These are phyloP conservation scores for Ictalurus punctatus DNA, from an alignment of 2,113 vertebrate species.

Conservation along the genomic window DNA sequence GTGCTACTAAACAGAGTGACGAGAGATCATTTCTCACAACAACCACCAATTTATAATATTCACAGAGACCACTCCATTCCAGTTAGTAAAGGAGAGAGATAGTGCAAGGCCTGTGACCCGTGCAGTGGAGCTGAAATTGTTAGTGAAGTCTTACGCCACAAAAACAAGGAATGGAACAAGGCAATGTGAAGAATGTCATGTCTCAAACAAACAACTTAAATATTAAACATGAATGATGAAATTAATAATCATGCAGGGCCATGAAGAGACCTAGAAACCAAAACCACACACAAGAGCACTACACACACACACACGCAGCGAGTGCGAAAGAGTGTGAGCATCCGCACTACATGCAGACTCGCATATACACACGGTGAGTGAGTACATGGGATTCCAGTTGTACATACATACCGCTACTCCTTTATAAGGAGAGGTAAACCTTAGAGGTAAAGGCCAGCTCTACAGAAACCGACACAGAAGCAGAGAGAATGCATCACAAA, in stretches of 20 bases:
- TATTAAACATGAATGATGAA: background rate
- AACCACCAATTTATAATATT: background rate
- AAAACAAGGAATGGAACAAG: background rate
- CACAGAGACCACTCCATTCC: background rate
- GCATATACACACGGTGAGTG: conserved; percentile 24
- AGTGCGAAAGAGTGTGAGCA: conserved; percentile 36
- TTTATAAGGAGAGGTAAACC: conserved; percentile 90
- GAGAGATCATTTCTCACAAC: background rate
- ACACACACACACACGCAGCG: conserved; percentile 32
- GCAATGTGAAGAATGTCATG: background rate
- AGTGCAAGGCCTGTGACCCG: background rate
- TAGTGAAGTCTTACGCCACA: background rate
- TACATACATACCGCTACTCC: conserved; percentile 89
- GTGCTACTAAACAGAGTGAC: background rate
- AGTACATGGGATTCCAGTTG: conserved; percentile 30
- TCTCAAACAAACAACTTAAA: background rate
- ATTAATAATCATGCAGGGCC: conserved; percentile 48
- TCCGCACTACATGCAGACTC: conserved; percentile 64
- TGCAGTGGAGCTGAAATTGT: conserved; percentile 9
- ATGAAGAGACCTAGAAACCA: conserved; percentile 32
- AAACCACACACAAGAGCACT: conserved; percentile 42
- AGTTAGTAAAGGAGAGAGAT: conserved; percentile 9
- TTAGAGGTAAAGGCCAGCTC: conserved; percentile 93
- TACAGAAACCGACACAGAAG: conserved; percentile 81
- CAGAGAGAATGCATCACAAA: conserved; percentile 51